These are phyloP conservation scores for Rhadinocentrus ornatus DNA, from an alignment of 2,797 vertebrate genomes.

Conservation along the genomic window DNA sequence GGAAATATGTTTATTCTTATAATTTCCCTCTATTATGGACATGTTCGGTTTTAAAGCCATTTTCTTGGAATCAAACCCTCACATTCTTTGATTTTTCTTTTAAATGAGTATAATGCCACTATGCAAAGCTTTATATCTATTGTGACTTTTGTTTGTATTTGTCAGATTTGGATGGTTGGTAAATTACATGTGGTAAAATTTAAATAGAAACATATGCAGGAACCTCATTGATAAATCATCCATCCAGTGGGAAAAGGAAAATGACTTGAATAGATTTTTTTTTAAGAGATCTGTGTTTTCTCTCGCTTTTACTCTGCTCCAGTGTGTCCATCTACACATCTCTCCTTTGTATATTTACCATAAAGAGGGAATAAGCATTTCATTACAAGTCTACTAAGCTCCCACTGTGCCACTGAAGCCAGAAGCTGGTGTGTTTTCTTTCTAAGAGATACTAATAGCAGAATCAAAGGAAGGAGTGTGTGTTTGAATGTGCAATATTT, in stretches of 20 bases:
- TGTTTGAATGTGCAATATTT: conserved; percentile 50
- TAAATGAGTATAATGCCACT: neutral
- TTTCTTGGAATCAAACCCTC: neutral
- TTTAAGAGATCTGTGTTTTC: conserved; percentile 15
- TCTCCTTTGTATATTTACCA: conserved; percentile 51
- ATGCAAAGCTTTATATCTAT: conserved; percentile 16
- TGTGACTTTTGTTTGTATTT: neutral
- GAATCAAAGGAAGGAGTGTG: conserved; percentile 48
- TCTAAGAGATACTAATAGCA: conserved; percentile 66
- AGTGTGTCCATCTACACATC: conserved; percentile 36
- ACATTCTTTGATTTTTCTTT: neutral
- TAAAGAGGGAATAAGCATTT: conserved; percentile 64
- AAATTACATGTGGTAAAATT: neutral
- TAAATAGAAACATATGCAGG: neutral
- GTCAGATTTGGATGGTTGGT: neutral
- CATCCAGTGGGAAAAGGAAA: conserved; percentile 32
- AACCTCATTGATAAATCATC: conserved; percentile 47
- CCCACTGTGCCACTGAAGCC: conserved; percentile 62
- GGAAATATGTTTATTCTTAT: no score
- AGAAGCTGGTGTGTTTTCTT: conserved; percentile 50
- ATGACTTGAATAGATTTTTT: conserved; percentile 14
- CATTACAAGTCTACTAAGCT: conserved; percentile 64
- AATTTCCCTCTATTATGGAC: neutral
- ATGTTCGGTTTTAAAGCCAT: neutral
- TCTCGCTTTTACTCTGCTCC: conserved; percentile 1